Conservation (phyloP, 2,113 vertebrate genomes). For the Martes martes region DNA sequence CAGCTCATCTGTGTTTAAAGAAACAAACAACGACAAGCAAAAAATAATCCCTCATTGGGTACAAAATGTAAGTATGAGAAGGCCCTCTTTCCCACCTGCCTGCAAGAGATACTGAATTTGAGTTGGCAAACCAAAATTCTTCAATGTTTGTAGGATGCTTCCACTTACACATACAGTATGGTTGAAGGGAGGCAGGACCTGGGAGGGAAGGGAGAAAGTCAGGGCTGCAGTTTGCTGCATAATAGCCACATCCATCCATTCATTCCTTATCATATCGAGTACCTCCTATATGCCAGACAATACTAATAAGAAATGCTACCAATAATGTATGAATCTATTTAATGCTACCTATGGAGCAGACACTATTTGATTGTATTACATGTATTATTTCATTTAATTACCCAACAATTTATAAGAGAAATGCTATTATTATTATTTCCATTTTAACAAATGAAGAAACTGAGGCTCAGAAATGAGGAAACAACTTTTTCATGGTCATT, state of each 20-base stretch:
- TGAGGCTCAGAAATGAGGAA: background rate
- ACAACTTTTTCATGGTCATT: background rate
- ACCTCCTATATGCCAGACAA: background rate
- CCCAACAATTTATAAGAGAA: background rate
- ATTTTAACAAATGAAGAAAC: background rate
- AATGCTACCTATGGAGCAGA: background rate
- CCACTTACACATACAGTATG: background rate
- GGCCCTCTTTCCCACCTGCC: background rate
- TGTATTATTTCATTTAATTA: background rate
- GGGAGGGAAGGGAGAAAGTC: background rate
- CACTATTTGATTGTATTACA: background rate
- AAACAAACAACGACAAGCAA: background rate
- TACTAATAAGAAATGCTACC: background rate
- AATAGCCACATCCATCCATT: background rate
- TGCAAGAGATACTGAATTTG: background rate
- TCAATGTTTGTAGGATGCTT: background rate
- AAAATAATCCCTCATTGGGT: background rate
- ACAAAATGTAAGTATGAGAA: background rate
- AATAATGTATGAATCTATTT: background rate
- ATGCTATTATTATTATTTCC: background rate
- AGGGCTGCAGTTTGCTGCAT: background rate
- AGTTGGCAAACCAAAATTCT: background rate
- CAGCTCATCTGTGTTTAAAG: background rate
- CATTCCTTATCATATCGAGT: background rate
- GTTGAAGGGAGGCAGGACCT: background rate